Percentiles rank a stretch among this genome's conserved stretches.
These are phyloP conservation scores for Rhaphigaster nebulosa DNA, from an alignment of 2,888 invertebrate genomes.

Conservation along the genomic window DNA sequence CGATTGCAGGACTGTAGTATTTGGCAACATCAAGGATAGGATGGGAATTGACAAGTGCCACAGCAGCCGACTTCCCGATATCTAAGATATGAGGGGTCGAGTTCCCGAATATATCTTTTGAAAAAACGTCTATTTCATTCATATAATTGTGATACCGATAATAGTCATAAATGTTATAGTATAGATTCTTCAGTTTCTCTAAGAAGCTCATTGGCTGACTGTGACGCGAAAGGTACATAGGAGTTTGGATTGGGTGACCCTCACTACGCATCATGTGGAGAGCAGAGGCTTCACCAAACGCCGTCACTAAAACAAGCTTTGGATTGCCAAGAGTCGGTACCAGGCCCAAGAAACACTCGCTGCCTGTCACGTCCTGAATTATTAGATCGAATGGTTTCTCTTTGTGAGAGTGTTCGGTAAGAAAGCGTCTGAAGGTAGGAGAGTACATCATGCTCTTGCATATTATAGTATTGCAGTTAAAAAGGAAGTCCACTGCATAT, in stretches of 20 bases:
- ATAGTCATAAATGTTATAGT: background rate
- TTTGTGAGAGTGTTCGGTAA: background rate
- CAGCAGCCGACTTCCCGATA: background rate
- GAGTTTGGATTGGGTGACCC: background rate
- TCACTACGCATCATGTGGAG: background rate
- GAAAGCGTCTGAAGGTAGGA: background rate
- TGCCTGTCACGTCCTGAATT: background rate
- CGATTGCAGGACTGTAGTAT: background rate
- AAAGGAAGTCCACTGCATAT: background rate
- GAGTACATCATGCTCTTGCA: background rate
- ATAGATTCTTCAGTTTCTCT: constrained; percentile 16
- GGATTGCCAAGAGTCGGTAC: constrained; percentile 13
- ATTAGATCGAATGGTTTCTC: background rate
- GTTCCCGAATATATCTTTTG: background rate
- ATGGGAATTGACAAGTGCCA: constrained; percentile 6
- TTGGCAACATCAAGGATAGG: constrained; percentile 18
- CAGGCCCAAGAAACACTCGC: background rate
- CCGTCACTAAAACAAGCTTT: background rate
- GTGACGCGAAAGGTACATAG: background rate
- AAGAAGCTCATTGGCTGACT: constrained; percentile 11
- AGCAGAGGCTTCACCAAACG: background rate
- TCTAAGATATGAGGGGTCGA: background rate
- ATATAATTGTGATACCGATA: background rate
- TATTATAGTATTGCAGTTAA: background rate
- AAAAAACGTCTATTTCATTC: background rate